Conservation (phyloP, 2,113 vertebrate genomes). For the Myrmecophaga tridactyla region DNA sequence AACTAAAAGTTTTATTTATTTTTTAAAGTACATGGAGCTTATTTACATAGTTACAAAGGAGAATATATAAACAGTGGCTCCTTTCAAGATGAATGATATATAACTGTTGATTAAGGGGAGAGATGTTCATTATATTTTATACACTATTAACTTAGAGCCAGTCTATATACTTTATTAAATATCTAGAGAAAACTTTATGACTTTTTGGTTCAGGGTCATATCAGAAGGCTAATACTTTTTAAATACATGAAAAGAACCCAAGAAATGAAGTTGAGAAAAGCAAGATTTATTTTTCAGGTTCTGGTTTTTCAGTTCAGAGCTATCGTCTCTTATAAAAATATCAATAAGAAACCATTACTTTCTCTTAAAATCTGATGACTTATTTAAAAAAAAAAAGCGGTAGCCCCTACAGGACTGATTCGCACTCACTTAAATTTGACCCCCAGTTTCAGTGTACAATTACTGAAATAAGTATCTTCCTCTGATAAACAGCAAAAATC, state of each 20-base stretch:
- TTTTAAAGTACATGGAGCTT: slow-evolving; percentile 16
- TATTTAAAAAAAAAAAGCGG: background rate
- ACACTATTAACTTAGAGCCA: background rate
- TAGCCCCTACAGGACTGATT: slow-evolving; percentile 22
- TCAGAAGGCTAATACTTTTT: no score
- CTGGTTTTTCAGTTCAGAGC: no score
- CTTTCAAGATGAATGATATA: background rate
- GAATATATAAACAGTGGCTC: background rate
- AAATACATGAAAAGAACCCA: no score
- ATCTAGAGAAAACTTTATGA: no score
- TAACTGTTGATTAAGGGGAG: slow-evolving; percentile 33
- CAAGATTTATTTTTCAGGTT: no score
- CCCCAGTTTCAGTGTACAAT: background rate
- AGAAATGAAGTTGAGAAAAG: no score
- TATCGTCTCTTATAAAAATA: background rate
- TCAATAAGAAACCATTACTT: background rate
- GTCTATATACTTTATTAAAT: background rate
- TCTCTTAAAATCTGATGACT: slow-evolving; percentile 32
- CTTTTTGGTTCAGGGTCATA: no score
- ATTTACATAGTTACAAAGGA: background rate
- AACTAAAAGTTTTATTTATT: slow-evolving; percentile 18
- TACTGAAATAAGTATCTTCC: background rate
- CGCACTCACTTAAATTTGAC: background rate
- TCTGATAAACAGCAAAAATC: background rate
- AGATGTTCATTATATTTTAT: background rate